A percentile compares a stretch with the other conserved stretches of the same genome.
phyloP scores from a whole-genome alignment of 2,888 invertebrate genomes.

The Noctua pronuba region DNA sequence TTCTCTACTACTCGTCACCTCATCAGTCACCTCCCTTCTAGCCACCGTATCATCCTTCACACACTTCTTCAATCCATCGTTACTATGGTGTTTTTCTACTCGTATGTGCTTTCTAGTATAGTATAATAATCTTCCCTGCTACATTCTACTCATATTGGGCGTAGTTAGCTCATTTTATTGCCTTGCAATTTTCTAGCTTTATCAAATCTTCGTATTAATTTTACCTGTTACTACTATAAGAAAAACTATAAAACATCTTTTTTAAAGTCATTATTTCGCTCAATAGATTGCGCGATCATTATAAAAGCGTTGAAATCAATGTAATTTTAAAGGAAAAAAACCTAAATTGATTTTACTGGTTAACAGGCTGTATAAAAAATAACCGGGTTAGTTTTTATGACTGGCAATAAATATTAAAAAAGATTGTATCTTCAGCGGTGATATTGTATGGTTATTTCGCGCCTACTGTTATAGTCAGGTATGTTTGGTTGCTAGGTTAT shows the following conservation, averaged over 20 bases:
- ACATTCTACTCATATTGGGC: not conserved
- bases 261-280: slow-evolving; percentile 21
- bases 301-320: slow-evolving; percentile 36
- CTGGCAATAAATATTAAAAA: slow-evolving; percentile 55
- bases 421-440: slow-evolving; percentile 9
- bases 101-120: not conserved
- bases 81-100: not conserved
- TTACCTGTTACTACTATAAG: not conserved
- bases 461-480: slow-evolving; percentile 16
- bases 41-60: not conserved
- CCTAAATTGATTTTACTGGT: slow-evolving; percentile 45
- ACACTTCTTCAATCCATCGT: not conserved
- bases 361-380: slow-evolving; percentile 51
- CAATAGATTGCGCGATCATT: slow-evolving; percentile 46
- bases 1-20: not conserved
- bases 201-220: not conserved
- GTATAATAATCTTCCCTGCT: not conserved
- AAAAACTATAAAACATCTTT: not conserved
- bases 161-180: not conserved
- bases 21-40: not conserved
- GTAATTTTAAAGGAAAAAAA: slow-evolving; percentile 31
- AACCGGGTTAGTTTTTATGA: slow-evolving; percentile 53
- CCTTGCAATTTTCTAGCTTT: not conserved
- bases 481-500: not conserved
- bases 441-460: slow-evolving; percentile 27